phyloP scores from a whole-genome alignment of 2,113 vertebrate genomes.

The Phodopus roborovskii region DNA sequence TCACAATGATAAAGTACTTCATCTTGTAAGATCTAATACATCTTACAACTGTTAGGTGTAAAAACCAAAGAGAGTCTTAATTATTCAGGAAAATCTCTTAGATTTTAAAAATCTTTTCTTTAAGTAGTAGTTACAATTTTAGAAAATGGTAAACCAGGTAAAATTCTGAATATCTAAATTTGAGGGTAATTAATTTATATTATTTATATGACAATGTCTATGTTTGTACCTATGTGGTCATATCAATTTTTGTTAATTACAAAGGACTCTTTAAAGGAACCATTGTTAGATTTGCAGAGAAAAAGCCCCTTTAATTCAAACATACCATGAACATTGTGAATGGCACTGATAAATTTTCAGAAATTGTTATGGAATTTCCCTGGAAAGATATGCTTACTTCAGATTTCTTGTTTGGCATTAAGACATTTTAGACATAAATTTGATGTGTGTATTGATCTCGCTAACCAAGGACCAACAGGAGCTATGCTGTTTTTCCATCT shows the following conservation, averaged over 20 bases:
- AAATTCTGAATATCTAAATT: background rate
- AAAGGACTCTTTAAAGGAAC: background rate
- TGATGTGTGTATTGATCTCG: background rate
- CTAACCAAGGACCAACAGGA: background rate
- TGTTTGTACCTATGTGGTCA: background rate
- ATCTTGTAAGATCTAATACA: background rate
- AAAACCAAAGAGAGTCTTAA: background rate
- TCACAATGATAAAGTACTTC: background rate
- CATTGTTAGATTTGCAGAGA: background rate
- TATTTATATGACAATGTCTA: background rate
- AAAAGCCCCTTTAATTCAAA: background rate
- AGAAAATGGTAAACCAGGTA: background rate
- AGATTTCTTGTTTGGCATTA: conserved; percentile 55
- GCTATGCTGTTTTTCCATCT: conserved; percentile 15
- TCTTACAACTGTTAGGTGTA: background rate
- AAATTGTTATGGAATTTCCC: background rate
- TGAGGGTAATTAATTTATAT: conserved; percentile 1
- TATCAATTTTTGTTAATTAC: background rate
- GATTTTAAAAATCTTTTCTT: background rate
- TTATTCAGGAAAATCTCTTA: background rate
- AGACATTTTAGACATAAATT: conserved; percentile 63
- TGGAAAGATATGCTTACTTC: background rate
- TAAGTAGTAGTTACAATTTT: background rate
- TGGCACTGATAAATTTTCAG: background rate
- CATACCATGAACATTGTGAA: background rate